A percentile compares a stretch with the other conserved stretches of the same genome.
Evolutionary conservation across 2,797 vertebrate species (phyloP).

Genomic region (Danionella dracula): DNA sequence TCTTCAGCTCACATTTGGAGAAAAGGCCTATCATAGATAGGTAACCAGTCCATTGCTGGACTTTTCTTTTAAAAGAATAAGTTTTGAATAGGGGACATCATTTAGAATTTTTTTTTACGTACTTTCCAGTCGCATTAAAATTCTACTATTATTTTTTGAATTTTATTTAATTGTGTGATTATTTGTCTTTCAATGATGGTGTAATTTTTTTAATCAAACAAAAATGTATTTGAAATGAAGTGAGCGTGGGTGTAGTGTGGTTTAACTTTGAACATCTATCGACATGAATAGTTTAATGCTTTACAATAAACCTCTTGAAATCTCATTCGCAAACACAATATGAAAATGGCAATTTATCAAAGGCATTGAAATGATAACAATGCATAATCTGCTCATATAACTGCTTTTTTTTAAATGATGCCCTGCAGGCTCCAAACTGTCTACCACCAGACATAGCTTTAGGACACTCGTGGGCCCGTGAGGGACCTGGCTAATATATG

Average conservation of each 20-base stretch:
- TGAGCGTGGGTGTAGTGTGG: not conserved
- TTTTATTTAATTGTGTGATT: not conserved
- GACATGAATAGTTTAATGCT: constrained; percentile 22
- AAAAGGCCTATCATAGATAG: no score
- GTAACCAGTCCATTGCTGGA: no score
- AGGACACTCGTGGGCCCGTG: not conserved
- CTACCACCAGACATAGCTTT: constrained; percentile 14
- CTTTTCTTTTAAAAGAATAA: no score
- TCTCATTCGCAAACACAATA: constrained; percentile 21
- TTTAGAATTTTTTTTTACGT: no score
- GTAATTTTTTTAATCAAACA: not conserved
- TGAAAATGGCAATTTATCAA: not conserved
- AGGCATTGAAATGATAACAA: constrained; percentile 29
- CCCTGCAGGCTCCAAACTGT: constrained; percentile 1
- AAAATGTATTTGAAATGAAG: not conserved
- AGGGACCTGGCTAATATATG: constrained; percentile 18
- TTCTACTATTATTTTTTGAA: not conserved
- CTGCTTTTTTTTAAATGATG: constrained; percentile 1
- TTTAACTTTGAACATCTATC: not conserved
- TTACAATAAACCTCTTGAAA: constrained; percentile 27
- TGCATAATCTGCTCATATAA: constrained; percentile 12
- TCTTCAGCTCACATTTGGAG: no score
- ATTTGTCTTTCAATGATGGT: not conserved
- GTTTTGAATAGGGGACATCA: no score
- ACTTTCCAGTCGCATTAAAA: no score